These are phyloP conservation scores for Tinea pellionella DNA, from an alignment of 2,888 invertebrate species.

Conservation along the genomic window DNA sequence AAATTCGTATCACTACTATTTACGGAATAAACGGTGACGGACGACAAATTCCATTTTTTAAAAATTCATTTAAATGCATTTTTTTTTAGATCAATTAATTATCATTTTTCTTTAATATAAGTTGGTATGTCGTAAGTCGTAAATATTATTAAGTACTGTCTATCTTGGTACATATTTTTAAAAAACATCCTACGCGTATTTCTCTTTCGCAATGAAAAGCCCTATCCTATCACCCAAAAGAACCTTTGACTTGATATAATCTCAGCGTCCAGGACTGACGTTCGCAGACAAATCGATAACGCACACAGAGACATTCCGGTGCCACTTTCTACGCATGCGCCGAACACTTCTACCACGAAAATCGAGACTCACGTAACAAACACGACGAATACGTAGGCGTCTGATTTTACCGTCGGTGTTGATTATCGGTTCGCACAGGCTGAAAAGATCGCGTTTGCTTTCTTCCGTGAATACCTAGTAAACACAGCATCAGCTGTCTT, in stretches of 20 bases:
- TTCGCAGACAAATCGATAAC: constrained; percentile 57
- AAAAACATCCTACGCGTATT: too few relatives aligned
- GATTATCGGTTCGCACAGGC: not conserved
- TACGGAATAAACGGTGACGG: too few relatives aligned
- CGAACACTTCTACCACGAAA: constrained; percentile 39
- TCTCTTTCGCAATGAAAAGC: too few relatives aligned
- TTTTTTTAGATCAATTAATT: too few relatives aligned
- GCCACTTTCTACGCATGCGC: constrained; percentile 45
- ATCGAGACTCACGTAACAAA: constrained; percentile 16
- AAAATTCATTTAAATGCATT: too few relatives aligned
- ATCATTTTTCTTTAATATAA: too few relatives aligned
- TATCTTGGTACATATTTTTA: too few relatives aligned
- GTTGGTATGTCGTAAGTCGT: too few relatives aligned
- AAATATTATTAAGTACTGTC: too few relatives aligned
- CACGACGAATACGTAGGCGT: not conserved
- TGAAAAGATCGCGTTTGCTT: not conserved
- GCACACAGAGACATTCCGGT: constrained; percentile 40
- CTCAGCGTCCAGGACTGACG: constrained; percentile 48
- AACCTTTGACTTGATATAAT: constrained; percentile 16
- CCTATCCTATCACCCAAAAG: too few relatives aligned
- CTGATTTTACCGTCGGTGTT: not conserved
- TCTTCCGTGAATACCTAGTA: constrained; percentile 32
- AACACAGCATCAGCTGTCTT: constrained; percentile 63
- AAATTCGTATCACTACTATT: too few relatives aligned
- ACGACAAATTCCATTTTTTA: too few relatives aligned